Evolutionary conservation across 2,113 vertebrate species (phyloP).

Genomic region (Cheilinus undulatus): DNA sequence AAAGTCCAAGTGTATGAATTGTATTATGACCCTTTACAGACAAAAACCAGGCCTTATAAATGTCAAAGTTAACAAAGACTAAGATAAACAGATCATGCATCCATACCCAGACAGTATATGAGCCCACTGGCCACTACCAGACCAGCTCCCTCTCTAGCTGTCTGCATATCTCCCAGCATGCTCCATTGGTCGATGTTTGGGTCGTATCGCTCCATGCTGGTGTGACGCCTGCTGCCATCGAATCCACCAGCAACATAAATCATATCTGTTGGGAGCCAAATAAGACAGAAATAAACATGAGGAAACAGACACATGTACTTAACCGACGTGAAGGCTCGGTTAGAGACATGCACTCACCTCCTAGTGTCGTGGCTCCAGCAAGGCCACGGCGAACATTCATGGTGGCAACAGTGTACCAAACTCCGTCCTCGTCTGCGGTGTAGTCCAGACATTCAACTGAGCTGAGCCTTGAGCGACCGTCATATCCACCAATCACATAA

Average conservation of each 20-base stretch:
- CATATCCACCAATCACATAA: slow-evolving; percentile 97
- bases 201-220: slow-evolving; percentile 98
- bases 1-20: no score
- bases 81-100: neutral
- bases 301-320: no score
- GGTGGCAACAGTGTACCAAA: slow-evolving; percentile 98
- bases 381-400: slow-evolving; percentile 97
- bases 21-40: no score
- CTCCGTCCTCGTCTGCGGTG: slow-evolving; percentile 94
- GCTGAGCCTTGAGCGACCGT: slow-evolving; percentile 95
- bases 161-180: slow-evolving; percentile 99
- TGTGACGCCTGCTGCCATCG: slow-evolving; percentile 96
- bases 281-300: neutral
- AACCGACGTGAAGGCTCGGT: no score
- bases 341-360: slow-evolving; percentile 88
- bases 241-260: slow-evolving; percentile 98
- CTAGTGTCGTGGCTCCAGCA: slow-evolving; percentile 94
- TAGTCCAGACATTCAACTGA: slow-evolving; percentile 98
- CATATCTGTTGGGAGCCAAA: slow-evolving; percentile 87
- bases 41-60: no score
- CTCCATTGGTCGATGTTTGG: slow-evolving; percentile 99
- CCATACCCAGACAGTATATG: slow-evolving; percentile 95
- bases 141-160: slow-evolving; percentile 95
- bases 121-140: slow-evolving; percentile 96
- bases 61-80: neutral